These are phyloP conservation scores for Semnopithecus entellus DNA, from an alignment of 2,113 vertebrate genomes.

Conservation along the genomic window DNA sequence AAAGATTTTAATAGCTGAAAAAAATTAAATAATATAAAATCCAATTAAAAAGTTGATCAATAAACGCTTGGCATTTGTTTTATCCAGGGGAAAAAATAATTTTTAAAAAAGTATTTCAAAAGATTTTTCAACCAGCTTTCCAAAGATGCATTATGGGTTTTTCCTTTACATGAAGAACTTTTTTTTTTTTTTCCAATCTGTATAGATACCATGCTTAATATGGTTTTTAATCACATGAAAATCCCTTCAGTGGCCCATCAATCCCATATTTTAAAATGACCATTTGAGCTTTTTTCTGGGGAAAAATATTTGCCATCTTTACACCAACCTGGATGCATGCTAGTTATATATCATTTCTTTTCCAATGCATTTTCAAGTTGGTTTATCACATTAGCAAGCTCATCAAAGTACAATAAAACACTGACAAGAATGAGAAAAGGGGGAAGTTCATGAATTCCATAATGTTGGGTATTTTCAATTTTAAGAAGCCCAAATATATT, in stretches of 20 bases:
- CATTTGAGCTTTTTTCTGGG: conserved; percentile 37
- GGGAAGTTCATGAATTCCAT: conserved; percentile 42
- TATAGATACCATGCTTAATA: background rate
- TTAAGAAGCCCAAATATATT: conserved; percentile 14
- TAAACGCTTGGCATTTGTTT: conserved; percentile 55
- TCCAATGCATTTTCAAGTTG: conserved; percentile 61
- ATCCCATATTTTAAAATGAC: conserved; percentile 20
- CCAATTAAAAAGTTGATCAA: conserved; percentile 10
- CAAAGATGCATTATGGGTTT: conserved; percentile 9
- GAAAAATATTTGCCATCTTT: conserved; percentile 50
- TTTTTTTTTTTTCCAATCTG: background rate
- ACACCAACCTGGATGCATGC: conserved; percentile 21
- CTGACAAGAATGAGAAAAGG: conserved; percentile 58
- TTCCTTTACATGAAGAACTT: background rate
- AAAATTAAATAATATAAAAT: conserved; percentile 48
- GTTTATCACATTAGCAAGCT: conserved; percentile 55
- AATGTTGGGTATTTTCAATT: conserved; percentile 56
- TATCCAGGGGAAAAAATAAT: background rate
- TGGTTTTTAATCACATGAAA: conserved; percentile 30
- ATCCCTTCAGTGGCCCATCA: background rate
- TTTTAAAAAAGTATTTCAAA: conserved; percentile 25
- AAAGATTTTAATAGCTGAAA: conserved; percentile 60
- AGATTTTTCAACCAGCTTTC: conserved; percentile 63
- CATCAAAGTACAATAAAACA: conserved; percentile 52
- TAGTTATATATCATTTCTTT: conserved; percentile 31